Conservation (phyloP, 2,113 vertebrate genomes). For the Dasyurus viverrinus region DNA sequence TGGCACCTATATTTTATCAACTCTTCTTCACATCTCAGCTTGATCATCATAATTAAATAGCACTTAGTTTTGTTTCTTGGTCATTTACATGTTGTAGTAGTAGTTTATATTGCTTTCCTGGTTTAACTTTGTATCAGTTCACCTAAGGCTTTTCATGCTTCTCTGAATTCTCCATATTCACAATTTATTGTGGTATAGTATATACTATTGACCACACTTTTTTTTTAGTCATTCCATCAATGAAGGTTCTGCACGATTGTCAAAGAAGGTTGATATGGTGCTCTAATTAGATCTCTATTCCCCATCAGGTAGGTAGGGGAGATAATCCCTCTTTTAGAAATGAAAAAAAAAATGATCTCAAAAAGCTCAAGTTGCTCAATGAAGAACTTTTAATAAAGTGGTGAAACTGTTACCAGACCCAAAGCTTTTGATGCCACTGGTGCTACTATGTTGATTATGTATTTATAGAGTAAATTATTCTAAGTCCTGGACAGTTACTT, state of each 20-base stretch:
- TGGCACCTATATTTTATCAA: not conserved
- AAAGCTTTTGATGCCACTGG: not conserved
- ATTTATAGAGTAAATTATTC: slow-evolving; percentile 14
- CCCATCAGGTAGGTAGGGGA: not conserved
- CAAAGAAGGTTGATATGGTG: not conserved
- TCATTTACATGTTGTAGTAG: not conserved
- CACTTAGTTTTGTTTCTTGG: not conserved
- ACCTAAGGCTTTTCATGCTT: not conserved
- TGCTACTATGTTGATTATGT: not conserved
- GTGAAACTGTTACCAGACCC: not conserved
- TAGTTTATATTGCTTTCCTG: not conserved
- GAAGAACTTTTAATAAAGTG: not conserved
- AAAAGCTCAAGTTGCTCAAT: not conserved
- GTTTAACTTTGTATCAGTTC: not conserved
- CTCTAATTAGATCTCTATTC: not conserved
- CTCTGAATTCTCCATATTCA: not conserved
- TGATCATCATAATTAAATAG: not conserved
- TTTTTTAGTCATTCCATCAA: not conserved
- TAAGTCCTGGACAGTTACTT: slow-evolving; percentile 1
- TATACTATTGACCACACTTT: not conserved
- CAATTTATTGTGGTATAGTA: not conserved
- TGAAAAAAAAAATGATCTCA: not conserved
- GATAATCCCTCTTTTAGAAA: not conserved
- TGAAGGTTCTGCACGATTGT: not conserved
- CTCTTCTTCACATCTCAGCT: not conserved